phyloP scores from a whole-genome alignment of 2,113 vertebrate species.

The Syrmaticus mikado region DNA sequence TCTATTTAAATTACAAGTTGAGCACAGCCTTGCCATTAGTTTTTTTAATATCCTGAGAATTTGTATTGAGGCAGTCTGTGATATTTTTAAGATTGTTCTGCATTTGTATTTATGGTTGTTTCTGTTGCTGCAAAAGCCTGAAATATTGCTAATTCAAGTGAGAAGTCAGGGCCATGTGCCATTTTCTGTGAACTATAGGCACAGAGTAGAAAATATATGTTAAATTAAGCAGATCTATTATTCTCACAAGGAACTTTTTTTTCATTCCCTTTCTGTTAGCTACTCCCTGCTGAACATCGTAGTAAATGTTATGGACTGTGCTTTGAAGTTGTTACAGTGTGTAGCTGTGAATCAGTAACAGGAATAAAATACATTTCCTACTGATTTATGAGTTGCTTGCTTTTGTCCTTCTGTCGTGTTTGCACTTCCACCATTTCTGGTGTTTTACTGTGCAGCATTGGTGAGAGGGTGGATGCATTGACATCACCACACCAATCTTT shows the following conservation, averaged over 20 bases:
- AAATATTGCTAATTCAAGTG: neutral
- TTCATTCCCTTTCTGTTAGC: neutral
- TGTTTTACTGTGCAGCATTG: neutral
- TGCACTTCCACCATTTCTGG: neutral
- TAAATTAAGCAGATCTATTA: neutral
- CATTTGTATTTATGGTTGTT: conserved; percentile 13
- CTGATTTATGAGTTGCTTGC: conserved; percentile 20
- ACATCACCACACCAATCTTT: neutral
- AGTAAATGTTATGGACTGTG: conserved; percentile 28
- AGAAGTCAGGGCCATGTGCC: neutral
- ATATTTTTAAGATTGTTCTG: conserved; percentile 5
- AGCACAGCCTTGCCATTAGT: neutral
- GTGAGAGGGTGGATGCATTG: neutral
- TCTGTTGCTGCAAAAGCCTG: neutral
- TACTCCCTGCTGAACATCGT: neutral
- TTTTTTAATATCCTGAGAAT: neutral
- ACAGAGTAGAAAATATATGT: neutral
- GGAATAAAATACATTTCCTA: conserved; percentile 17
- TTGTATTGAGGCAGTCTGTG: neutral
- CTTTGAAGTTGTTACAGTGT: conserved; percentile 7
- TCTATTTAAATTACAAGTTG: neutral
- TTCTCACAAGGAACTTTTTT: neutral
- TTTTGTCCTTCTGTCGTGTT: neutral
- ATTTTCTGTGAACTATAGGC: neutral
- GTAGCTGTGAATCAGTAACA: neutral